A percentile compares a stretch with the other conserved stretches of the same genome.
Evolutionary conservation across 2,888 invertebrate species (phyloP).

Genomic region (Ditula angustiorana): DNA sequence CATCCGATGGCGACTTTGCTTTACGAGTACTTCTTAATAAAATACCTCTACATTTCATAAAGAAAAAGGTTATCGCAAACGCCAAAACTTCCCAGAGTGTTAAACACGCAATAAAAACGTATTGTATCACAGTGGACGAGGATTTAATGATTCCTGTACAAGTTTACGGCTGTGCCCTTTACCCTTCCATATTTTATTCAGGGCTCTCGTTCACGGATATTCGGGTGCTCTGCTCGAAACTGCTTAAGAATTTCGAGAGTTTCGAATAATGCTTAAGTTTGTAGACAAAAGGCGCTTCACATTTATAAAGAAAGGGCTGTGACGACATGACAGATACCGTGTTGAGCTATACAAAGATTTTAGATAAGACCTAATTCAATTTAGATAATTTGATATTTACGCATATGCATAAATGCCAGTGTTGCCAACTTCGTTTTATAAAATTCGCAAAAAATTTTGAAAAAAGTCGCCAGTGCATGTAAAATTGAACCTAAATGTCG

Average conservation of each 20-base stretch:
- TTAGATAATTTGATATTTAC: too few species aligned
- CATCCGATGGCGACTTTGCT: too few species aligned
- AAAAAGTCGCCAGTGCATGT: too few species aligned
- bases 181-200: constrained; percentile 35
- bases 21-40: too few species aligned
- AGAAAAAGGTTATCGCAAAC: constrained; percentile 5
- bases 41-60: not conserved
- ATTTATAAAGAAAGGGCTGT: not conserved
- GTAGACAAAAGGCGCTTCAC: not conserved
- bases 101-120: not conserved
- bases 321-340: not conserved
- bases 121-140: constrained; percentile 3
- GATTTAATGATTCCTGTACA: constrained; percentile 34
- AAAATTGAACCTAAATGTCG: too few species aligned
- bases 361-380: not conserved
- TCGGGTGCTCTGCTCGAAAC: not conserved
- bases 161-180: constrained; percentile 30
- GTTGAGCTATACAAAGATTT: not conserved
- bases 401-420: too few species aligned
- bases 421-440: too few species aligned
- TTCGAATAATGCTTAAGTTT: constrained; percentile 6
- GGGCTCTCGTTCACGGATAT: constrained; percentile 6
- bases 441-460: too few species aligned
- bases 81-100: constrained; percentile 1
- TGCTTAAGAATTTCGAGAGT: constrained; percentile 1